Evolutionary conservation across 2,113 vertebrate species (phyloP).

Genomic region (Petaurus breviceps): DNA sequence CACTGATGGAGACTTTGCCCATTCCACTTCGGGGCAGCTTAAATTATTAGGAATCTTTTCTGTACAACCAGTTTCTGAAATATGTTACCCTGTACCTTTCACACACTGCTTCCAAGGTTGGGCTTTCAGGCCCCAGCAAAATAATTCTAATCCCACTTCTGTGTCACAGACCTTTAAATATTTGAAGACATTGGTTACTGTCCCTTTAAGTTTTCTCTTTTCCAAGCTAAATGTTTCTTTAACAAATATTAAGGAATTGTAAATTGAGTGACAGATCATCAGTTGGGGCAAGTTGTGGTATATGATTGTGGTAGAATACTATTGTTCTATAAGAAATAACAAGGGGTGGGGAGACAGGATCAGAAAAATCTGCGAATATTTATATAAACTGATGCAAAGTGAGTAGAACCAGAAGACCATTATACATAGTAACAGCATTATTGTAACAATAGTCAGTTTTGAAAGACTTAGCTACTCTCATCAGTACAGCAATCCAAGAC

Average conservation of each 20-base stretch:
- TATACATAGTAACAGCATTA: background rate
- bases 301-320: background rate
- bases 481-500: background rate
- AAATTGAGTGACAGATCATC: background rate
- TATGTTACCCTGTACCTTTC: background rate
- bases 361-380: background rate
- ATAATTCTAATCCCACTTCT: background rate
- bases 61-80: background rate
- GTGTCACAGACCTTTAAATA: background rate
- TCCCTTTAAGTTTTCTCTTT: background rate
- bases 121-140: background rate
- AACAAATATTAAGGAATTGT: background rate
- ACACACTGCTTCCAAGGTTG: background rate
- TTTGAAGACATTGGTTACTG: background rate
- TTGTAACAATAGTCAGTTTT: background rate
- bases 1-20: background rate
- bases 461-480: background rate
- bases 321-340: background rate
- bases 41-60: background rate
- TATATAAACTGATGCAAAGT: background rate
- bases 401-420: background rate
- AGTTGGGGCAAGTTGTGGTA: background rate
- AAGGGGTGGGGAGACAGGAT: fast-evolving
- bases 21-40: background rate
- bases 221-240: background rate